phyloP scores from a whole-genome alignment of 2,113 vertebrate genomes.

The Suncus etruscus region DNA sequence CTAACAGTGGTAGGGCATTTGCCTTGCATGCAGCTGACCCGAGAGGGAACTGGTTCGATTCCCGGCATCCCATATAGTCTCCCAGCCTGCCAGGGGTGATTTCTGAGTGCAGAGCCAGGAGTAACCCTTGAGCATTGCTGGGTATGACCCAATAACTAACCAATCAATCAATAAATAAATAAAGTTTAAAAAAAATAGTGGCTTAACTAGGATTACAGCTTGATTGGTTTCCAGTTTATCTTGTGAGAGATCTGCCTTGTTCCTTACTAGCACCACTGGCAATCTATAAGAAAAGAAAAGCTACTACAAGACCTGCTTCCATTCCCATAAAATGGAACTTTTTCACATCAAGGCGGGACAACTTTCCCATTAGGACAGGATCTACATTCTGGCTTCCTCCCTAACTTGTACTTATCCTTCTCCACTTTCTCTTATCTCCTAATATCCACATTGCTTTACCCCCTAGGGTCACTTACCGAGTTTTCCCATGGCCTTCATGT shows the following conservation, averaged over 20 bases:
- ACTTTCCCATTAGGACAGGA: background rate
- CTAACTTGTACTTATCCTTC: background rate
- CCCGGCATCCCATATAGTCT: too few species aligned
- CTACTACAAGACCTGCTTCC: background rate
- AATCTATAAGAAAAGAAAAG: constrained; percentile 84
- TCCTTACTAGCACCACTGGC: constrained; percentile 93
- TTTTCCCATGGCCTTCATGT: constrained; percentile 91
- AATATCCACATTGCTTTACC: background rate
- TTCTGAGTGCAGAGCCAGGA: too few species aligned
- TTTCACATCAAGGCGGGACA: background rate
- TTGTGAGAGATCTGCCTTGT: constrained; percentile 93
- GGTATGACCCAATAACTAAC: too few species aligned
- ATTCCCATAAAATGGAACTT: background rate
- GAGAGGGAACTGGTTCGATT: too few species aligned
- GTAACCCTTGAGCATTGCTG: too few species aligned
- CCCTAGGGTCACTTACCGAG: constrained; percentile 86
- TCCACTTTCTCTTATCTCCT: background rate
- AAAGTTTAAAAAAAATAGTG: too few species aligned
- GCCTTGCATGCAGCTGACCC: too few species aligned
- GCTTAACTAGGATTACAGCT: background rate
- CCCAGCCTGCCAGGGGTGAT: too few species aligned
- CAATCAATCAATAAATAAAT: too few species aligned
- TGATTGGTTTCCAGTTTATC: constrained; percentile 76
- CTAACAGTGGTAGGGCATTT: too few species aligned
- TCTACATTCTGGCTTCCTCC: background rate